Evolutionary conservation across 1,140 invertebrate species (phyloP).

Genomic region (Arctopsyche grandis): DNA sequence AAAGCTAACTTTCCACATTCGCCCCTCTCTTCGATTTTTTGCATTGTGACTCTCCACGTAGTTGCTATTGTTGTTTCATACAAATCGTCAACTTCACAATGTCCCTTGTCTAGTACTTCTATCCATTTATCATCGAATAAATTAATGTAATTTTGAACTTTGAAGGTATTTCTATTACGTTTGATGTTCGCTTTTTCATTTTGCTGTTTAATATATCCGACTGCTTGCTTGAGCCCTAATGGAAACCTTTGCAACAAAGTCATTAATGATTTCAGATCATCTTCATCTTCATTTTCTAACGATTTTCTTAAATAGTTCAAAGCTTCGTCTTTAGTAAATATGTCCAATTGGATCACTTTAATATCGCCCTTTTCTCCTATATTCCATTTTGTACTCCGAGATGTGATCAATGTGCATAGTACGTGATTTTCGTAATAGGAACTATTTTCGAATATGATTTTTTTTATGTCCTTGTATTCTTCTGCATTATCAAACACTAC

Average conservation of each 20-base stretch:
- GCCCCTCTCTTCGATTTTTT: background rate
- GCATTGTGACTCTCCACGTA: background rate
- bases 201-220: background rate
- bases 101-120: background rate
- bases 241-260: background rate
- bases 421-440: no score
- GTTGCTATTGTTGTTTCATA: background rate
- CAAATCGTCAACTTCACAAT: background rate
- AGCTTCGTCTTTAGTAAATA: background rate
- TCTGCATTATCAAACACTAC: no score
- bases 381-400: background rate
- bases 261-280: background rate
- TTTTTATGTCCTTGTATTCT: no score
- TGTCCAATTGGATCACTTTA: background rate
- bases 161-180: background rate
- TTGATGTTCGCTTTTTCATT: background rate
- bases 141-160: background rate
- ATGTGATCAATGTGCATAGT: background rate
- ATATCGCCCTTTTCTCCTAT: background rate
- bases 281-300: background rate
- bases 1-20: background rate
- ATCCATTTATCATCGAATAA: background rate
- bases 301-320: background rate
- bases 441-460: no score
- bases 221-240: background rate